Conservation (phyloP, 2,113 vertebrate genomes). For the Rhabdornis inornatus region DNA sequence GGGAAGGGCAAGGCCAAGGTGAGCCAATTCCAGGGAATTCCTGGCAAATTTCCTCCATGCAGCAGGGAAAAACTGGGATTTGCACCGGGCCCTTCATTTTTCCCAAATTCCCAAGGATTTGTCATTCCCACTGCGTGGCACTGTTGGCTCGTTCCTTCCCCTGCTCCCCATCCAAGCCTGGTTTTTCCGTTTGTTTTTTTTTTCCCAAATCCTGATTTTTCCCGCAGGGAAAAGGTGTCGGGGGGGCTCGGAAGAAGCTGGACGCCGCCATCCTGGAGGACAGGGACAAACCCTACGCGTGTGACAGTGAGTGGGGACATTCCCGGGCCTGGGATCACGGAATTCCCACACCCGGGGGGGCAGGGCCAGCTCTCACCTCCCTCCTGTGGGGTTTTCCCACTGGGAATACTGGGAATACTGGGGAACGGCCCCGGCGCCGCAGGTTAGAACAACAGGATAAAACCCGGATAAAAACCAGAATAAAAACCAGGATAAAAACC, state of each 20-base stretch:
- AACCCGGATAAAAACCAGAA: too few species aligned
- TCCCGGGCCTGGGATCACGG: too few species aligned
- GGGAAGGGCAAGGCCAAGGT: constrained; percentile 98
- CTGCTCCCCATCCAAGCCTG: too few species aligned
- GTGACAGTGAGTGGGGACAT: constrained; percentile 87
- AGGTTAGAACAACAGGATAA: neutral
- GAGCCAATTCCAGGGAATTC: neutral
- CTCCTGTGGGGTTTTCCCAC: neutral
- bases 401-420: neutral
- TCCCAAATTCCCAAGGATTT: neutral
- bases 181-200: too few species aligned
- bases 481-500: too few species aligned
- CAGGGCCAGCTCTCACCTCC: neutral
- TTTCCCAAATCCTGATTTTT: too few species aligned
- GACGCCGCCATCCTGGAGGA: constrained; percentile 91
- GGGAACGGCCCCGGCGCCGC: rapidly evolving
- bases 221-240: constrained; percentile 84
- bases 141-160: too few species aligned
- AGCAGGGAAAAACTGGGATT: too few species aligned
- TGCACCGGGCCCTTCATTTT: too few species aligned
- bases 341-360: rapidly evolving
- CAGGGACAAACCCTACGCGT: constrained; percentile 92
- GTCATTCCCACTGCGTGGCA: too few species aligned
- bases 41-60: too few species aligned
- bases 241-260: constrained; percentile 87